Percentiles rank a stretch among this genome's conserved stretches.
These are phyloP conservation scores for Lumbricus terrestris DNA, from an alignment of 2,888 invertebrate species.

Conservation along the genomic window DNA sequence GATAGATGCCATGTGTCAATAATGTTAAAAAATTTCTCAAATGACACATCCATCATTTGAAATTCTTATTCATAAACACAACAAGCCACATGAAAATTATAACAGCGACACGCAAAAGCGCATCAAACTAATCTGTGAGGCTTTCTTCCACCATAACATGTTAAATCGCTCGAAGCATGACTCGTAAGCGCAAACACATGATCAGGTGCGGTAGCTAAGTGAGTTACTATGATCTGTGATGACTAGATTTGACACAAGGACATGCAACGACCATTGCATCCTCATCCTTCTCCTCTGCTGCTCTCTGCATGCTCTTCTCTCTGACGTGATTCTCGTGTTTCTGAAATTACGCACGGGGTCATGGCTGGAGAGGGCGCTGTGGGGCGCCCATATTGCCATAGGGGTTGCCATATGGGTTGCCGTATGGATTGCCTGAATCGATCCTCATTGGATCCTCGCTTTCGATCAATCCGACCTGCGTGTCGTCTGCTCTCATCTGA, in stretches of 20 bases:
- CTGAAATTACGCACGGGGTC: not conserved
- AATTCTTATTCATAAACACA: too few species aligned
- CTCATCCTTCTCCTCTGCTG: not conserved
- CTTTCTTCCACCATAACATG: not conserved
- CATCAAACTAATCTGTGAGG: not conserved
- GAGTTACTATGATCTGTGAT: not conserved
- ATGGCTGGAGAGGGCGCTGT: not conserved
- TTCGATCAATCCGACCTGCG: constrained; percentile 31
- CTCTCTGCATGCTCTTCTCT: not conserved
- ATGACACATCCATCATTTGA: not conserved
- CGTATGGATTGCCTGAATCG: not conserved
- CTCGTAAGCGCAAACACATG: not conserved
- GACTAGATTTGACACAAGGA: not conserved
- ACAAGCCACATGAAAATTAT: not conserved
- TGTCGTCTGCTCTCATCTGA: constrained; percentile 22
- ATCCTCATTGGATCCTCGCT: constrained; percentile 27
- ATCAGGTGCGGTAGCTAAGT: not conserved
- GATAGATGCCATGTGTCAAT: not conserved
- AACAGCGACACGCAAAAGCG: not conserved
- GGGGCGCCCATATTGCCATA: not conserved
- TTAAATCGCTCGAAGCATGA: not conserved
- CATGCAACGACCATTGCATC: not conserved
- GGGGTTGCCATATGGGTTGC: not conserved
- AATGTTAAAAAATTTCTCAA: not conserved
- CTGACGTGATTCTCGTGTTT: not conserved